Percentiles rank a stretch among this genome's conserved stretches.
Evolutionary conservation across 2,888 invertebrate genomes (phyloP).

Genomic region (Nasonovia ribisnigri): DNA sequence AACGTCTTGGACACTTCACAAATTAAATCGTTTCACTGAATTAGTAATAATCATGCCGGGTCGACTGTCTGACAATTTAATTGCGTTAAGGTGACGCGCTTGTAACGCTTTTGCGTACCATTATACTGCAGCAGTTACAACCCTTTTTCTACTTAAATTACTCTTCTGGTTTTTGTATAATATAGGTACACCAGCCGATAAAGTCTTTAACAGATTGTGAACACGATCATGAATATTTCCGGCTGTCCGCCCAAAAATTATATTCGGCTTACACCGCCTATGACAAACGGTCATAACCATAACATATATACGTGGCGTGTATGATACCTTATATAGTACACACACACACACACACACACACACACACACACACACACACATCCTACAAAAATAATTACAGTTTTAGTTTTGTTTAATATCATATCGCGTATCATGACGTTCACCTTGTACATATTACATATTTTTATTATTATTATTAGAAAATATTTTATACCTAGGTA

Average conservation of each 20-base stretch:
- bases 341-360: background rate
- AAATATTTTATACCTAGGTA: background rate
- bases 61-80: conserved; percentile 40
- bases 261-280: background rate
- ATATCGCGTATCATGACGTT: background rate
- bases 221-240: conserved; percentile 45
- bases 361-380: background rate
- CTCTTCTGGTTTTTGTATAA: background rate
- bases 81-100: conserved; percentile 4
- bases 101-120: background rate
- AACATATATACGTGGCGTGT: background rate
- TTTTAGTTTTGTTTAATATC: background rate
- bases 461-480: background rate
- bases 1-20: background rate
- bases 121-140: background rate
- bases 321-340: background rate
- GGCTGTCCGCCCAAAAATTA: conserved; percentile 33
- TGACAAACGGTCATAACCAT: background rate
- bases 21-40: conserved; percentile 37
- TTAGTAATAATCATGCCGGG: background rate
- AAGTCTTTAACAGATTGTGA: conserved; percentile 39
- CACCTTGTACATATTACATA: background rate
- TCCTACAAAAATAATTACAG: background rate
- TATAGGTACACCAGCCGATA: background rate
- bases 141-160: background rate